These are phyloP conservation scores for Timema podura DNA, from an alignment of 2,888 invertebrate genomes.

Conservation along the genomic window DNA sequence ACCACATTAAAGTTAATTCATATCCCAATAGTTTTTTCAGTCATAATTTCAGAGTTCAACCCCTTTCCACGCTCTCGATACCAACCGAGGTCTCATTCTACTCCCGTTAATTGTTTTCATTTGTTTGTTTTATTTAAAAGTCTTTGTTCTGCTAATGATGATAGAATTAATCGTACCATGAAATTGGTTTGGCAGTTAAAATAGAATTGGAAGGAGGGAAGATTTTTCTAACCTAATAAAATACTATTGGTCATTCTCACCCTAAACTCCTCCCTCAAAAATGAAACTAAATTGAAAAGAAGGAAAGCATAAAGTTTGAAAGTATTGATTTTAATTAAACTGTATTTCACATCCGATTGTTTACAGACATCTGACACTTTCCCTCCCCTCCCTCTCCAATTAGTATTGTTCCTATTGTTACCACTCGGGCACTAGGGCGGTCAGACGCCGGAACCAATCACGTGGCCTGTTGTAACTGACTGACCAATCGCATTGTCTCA, in stretches of 20 bases:
- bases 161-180: neutral
- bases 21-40: too few relatives aligned
- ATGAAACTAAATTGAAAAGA: neutral
- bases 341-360: conserved; percentile 14
- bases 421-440: neutral
- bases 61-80: too few relatives aligned
- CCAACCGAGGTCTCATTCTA: too few relatives aligned
- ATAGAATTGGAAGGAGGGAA: neutral
- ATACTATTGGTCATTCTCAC: neutral
- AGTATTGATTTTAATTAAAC: conserved; percentile 14
- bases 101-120: too few relatives aligned
- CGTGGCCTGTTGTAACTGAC: neutral
- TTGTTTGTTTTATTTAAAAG: too few relatives aligned
- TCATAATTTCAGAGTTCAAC: too few relatives aligned
- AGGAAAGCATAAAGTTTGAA: neutral
- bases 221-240: neutral
- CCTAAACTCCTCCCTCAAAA: neutral
- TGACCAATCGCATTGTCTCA: neutral
- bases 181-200: conserved; percentile 8
- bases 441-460: conserved; percentile 13
- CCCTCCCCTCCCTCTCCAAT: conserved; percentile 6
- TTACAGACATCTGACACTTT: neutral
- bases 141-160: too few relatives aligned
- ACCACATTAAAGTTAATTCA: too few relatives aligned
- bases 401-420: neutral